Base-by-base conservation (phyloP, 2,888 invertebrate species). In the Autographa gamma region DNA sequence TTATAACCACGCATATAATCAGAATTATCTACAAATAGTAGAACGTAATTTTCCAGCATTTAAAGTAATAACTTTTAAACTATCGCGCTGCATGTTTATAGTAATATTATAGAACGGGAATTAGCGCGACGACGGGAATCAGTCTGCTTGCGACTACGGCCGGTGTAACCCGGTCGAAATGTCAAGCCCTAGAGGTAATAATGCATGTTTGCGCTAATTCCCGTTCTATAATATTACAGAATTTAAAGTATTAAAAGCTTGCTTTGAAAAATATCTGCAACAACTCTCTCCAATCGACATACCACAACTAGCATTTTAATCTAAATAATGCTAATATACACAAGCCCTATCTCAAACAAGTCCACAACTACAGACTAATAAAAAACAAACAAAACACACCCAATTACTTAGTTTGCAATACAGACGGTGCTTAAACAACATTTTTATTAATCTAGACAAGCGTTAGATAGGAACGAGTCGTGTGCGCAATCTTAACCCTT, bases 401-500 rank as follows among this genome's bases (percentile, higher is more conserved):
- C 54, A 56, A 56, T 56, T 56, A 56, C 19, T 48, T 56, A 56
- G 54, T 56, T 25, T 25, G 19, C 31, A n/a, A 31, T 18, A 63
- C 5, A 34, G 52, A 60, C 48, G 60, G 61, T 43, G 18, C 18
- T 62, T 14, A 5, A 32, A 62, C 62, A 62, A 58, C 62, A 32
- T 62, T 62, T 67, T 67, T 67, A 63, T 32, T 52, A 31, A 48
- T 61, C 56, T 54, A 31, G 18, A 14, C 56, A 31, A 58, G 43
- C 58, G 43, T 62, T 67, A 60, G 71, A 63, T 34, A 58, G 25
- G 56, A 56, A 60, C 67, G 11, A 25, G 48, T 48, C 38, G 58
- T 43, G 52, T 56, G 58, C 69, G 73, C 79, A 74, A 79, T 79
- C 75, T 85, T 80, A 86, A 85, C 85, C 83, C 86, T 81, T 80